phyloP scores from a whole-genome alignment of 1,140 invertebrate genomes.

The Apis mellifera region DNA sequence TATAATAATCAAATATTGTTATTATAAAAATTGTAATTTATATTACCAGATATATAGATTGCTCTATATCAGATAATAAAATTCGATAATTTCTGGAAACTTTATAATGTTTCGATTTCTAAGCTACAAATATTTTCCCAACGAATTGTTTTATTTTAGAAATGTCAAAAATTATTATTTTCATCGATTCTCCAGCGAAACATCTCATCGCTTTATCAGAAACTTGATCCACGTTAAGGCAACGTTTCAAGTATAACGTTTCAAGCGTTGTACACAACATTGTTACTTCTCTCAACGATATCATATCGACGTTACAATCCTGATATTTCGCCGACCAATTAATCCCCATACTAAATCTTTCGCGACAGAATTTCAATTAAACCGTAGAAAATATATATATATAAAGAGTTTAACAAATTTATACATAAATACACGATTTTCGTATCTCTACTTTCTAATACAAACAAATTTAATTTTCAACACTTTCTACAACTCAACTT shows the following conservation, averaged over 20 bases:
- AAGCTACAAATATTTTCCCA: background rate
- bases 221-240: background rate
- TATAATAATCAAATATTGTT: background rate
- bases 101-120: background rate
- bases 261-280: background rate
- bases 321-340: background rate
- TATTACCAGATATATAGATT: background rate
- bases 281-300: background rate
- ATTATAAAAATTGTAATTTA: background rate
- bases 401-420: background rate
- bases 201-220: background rate
- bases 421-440: too few species aligned
- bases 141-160: background rate
- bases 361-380: background rate
- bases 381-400: constrained; percentile 44
- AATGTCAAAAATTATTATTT: background rate
- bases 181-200: background rate
- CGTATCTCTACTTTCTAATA: too few species aligned
- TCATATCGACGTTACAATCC: background rate
- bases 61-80: background rate
- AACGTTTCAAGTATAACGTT: background rate
- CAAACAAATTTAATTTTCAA: too few species aligned
- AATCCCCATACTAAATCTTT: background rate
- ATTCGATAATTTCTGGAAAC: background rate
- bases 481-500: too few species aligned